Evolutionary conservation across 2,888 invertebrate species (phyloP), one percentile per base, ranked within the genome.

Genomic region (Quadroppia sp.): DNA sequence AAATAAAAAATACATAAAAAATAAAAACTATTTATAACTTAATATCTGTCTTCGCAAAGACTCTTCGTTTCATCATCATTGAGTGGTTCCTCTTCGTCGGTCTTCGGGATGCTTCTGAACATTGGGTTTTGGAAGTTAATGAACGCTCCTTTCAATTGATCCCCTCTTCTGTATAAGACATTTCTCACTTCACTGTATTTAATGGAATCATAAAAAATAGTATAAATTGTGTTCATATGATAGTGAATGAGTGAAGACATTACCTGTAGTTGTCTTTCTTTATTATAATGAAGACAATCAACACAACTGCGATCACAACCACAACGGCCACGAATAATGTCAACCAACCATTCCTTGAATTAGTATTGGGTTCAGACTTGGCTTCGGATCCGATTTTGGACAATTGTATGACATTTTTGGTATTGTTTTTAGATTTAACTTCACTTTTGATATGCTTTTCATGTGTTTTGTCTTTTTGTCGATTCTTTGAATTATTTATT

Each of bases 231-330:
- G n/a, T n/a, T n/a, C n/a, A n/a, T n/a, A n/a, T n/a, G n/a, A n/a
- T n/a, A n/a, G n/a, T n/a, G n/a, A n/a, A n/a, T n/a, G n/a, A n/a
- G n/a, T n/a, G n/a, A n/a, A n/a, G n/a, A n/a, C n/a, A n/a, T n/a
- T n/a, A 69, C 69, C 69, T 69, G 42, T 69, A 69, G 11, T 69
- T 45, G 45, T 69, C 69, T 69, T 25, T 69, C 17, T 17, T 69
- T 1, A 69, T 45, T 4, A 69, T 45, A 4, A 69, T 28, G 7
- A 23, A 11, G 9, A 69, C 25, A 25, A 69, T 25, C 23, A 69
- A 2, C 13, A 69, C 69, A 15, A 69, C 40, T 42, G 40, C n/a
- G 3, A 17, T 15, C 3, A 69, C 42, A 69, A 69, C 36, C 9
- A 40, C 6, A 28, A 42, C 42, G 11, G 69, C 45, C 1, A 69